phyloP scores from a whole-genome alignment of 53 echinoderm and acorn worm species.

The Luidia sarsii region DNA sequence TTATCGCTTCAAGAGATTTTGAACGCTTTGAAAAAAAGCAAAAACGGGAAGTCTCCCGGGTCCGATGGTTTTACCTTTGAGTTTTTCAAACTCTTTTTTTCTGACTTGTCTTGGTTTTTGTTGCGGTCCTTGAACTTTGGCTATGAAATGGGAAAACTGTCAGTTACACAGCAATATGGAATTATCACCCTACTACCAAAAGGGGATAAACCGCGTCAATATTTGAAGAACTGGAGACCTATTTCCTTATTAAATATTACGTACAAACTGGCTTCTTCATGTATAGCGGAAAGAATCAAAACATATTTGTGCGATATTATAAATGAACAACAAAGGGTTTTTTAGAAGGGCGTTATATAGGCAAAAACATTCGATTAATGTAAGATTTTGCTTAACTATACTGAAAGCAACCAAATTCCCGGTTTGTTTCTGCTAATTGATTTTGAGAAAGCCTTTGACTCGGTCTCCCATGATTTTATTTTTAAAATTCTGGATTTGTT shows the following conservation, averaged over 20 bases:
- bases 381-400: neutral
- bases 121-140: conserved; percentile 37
- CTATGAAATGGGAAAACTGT: conserved; percentile 17
- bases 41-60: too few relatives aligned
- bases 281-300: conserved; percentile 29
- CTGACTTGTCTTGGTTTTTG: conserved; percentile 1
- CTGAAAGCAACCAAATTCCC: neutral
- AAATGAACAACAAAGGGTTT: too few relatives aligned
- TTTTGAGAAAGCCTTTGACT: conserved; percentile 35
- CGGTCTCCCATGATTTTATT: conserved; percentile 21
- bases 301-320: neutral
- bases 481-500: neutral
- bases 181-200: conserved; percentile 54
- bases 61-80: too few relatives aligned
- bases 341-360: neutral
- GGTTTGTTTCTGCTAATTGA: conserved; percentile 10
- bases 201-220: conserved; percentile 15
- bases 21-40: too few relatives aligned
- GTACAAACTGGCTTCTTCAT: conserved; percentile 1
- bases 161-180: conserved; percentile 33
- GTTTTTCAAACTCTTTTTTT: conserved; percentile 50
- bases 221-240: conserved; percentile 59
- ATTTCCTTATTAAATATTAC: conserved; percentile 42
- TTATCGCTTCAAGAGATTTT: too few relatives aligned
- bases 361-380: conserved; percentile 8